These are phyloP conservation scores for Falco naumanni DNA, from an alignment of 2,797 vertebrate species.

Conservation along the genomic window DNA sequence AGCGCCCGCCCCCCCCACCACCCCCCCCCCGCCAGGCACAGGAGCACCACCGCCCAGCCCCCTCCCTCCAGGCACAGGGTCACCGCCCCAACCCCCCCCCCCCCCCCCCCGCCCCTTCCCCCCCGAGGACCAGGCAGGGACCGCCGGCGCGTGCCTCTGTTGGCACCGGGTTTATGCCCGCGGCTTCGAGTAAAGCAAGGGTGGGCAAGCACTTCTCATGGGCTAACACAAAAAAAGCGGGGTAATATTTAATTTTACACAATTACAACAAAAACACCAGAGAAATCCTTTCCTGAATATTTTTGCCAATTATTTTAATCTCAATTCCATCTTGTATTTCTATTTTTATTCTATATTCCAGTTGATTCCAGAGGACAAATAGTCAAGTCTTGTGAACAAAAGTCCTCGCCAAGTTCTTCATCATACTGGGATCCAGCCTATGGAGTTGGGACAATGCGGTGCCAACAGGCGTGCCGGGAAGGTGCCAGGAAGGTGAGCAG, in stretches of 20 bases:
- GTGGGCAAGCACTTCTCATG: not conserved
- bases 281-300: not conserved
- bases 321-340: not conserved
- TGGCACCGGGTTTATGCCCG: no score
- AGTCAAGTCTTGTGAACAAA: not conserved
- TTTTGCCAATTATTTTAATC: not conserved
- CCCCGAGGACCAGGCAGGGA: no score
- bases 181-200: not conserved
- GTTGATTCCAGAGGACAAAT: not conserved
- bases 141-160: no score
- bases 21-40: no score
- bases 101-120: no score
- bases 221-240: not conserved
- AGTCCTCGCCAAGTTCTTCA: not conserved
- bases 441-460: not conserved
- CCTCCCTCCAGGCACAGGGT: no score
- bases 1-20: no score
- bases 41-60: no score
- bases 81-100: no score
- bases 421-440: not conserved
- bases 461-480: not conserved
- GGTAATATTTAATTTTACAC: not conserved
- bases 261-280: not conserved
- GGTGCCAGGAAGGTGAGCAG: not conserved
- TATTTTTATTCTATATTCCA: not conserved